Conservation (phyloP, 2,888 invertebrate species). For the Dysmachus trigonus region DNA sequence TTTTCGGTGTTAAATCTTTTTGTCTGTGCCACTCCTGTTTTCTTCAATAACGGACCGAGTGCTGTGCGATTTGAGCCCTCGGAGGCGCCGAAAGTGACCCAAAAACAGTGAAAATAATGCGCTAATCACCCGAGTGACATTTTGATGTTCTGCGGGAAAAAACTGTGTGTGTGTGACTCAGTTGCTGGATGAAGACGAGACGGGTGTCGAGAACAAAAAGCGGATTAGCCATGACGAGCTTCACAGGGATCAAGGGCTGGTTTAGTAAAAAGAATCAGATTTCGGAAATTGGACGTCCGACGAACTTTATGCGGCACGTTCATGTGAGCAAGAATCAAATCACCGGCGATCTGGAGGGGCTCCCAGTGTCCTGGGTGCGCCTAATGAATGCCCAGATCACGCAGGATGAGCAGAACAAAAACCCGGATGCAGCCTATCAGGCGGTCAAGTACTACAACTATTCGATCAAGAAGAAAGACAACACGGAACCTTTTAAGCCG, state of each 20-base stretch:
- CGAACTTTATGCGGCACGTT: conserved; percentile 84
- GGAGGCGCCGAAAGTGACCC: background rate
- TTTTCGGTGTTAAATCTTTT: conserved; percentile 40
- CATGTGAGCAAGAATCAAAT: conserved; percentile 86
- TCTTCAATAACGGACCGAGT: background rate
- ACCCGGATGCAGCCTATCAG: conserved; percentile 89
- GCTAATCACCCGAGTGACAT: background rate
- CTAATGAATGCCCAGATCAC: conserved; percentile 85
- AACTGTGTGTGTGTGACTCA: conserved; percentile 26
- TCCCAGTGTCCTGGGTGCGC: conserved; percentile 84
- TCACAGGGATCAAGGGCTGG: conserved; percentile 60
- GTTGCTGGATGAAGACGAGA: background rate
- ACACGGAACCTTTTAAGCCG: conserved; percentile 78
- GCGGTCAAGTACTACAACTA: conserved; percentile 92
- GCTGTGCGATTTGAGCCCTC: background rate
- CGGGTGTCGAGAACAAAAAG: background rate
- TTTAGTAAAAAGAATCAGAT: conserved; percentile 63
- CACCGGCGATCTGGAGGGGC: conserved; percentile 85
- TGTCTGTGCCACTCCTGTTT: conserved; percentile 51
- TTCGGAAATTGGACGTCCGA: conserved; percentile 79
- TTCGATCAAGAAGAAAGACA: conserved; percentile 82
- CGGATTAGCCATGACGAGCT: conserved; percentile 57
- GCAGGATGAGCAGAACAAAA: conserved; percentile 85
- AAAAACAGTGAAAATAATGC: conserved; percentile 37
- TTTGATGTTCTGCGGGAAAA: conserved; percentile 16